Base-by-base conservation (phyloP, 1,140 invertebrate species). In the Paracyclopina nana region DNA sequence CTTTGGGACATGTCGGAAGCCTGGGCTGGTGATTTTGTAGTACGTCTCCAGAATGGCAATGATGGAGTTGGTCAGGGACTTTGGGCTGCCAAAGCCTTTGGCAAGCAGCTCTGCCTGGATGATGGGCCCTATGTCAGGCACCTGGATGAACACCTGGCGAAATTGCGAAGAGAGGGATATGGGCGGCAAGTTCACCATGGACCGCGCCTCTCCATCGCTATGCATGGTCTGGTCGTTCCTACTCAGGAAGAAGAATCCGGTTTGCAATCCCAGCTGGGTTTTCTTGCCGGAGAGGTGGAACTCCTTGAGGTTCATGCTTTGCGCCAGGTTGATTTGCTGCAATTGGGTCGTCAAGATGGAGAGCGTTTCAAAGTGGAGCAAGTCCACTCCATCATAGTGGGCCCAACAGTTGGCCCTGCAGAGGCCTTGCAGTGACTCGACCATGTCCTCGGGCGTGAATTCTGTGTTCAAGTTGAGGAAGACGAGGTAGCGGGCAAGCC, bases 351-450 rank as follows among this genome's bases (percentile, higher is more conserved):
- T 25, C n/a, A 48, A 9, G 8, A 14, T 48, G 8, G 25, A 48
- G 3, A 48, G 28, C 11, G 16, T 14, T 14, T 48, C 25, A 9
- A 9, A 27, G 1, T 3, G 45, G n/a, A 48, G 27, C 16, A 16
- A 14, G 12, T 48, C 45, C 25, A 48, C n/a, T 14, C 27, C 27
- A 16, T 29, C 45, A 48, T 28, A n/a, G 20, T 16, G 20, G 5
- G 16, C 16, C 45, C 45, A 48, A 30, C 45, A 48, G 22, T 48
- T 27, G 2, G 45, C 45, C 27, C n/a, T 14, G n/a, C 45, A 48
- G 6, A 28, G n/a, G n/a, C n/a, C 25, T 48, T 12, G 22, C 5
- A 28, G 14, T 14, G 30, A 14, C 12, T 28, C 16, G n/a, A 14
- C 28, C 45, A 48, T 9, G n/a, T 28, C 18, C 24, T 14, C 30